phyloP scores from a whole-genome alignment of 1,140 invertebrate genomes.

The Pentalonia nigronervosa region DNA sequence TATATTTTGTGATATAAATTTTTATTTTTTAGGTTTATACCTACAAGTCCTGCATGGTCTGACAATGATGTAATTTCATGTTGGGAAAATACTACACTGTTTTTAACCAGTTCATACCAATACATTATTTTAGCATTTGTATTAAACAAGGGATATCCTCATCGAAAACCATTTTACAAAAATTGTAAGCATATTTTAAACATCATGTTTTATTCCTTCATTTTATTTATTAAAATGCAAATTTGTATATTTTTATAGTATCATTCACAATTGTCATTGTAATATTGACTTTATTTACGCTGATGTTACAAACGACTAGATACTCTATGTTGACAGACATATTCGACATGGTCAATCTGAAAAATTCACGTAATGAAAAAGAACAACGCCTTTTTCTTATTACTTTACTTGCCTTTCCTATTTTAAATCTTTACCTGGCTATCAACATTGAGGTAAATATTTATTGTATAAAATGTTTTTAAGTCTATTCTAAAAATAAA shows the following conservation, averaged over 20 bases:
- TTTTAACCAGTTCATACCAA: conserved; percentile 84
- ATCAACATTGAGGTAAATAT: conserved; percentile 33
- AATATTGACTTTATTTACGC: conserved; percentile 6
- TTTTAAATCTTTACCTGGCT: conserved; percentile 35
- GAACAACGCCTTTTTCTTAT: background rate
- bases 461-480: background rate
- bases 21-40: conserved; percentile 59
- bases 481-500: background rate
- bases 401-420: conserved; percentile 13
- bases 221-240: background rate
- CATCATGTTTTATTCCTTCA: background rate
- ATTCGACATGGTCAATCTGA: conserved; percentile 24
- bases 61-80: conserved; percentile 70
- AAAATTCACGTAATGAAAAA: background rate
- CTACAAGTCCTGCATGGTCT: conserved; percentile 60
- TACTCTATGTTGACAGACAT: background rate
- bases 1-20: too few species aligned
- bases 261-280: conserved; percentile 24
- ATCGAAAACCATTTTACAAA: conserved; percentile 74
- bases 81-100: conserved; percentile 82
- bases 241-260: conserved; percentile 12
- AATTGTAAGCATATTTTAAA: conserved; percentile 68
- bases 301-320: background rate
- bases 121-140: conserved; percentile 89
- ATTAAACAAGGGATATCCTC: conserved; percentile 85